Evolutionary conservation across 2,888 invertebrate species (phyloP).

Genomic region (Tryphoninae sp.): DNA sequence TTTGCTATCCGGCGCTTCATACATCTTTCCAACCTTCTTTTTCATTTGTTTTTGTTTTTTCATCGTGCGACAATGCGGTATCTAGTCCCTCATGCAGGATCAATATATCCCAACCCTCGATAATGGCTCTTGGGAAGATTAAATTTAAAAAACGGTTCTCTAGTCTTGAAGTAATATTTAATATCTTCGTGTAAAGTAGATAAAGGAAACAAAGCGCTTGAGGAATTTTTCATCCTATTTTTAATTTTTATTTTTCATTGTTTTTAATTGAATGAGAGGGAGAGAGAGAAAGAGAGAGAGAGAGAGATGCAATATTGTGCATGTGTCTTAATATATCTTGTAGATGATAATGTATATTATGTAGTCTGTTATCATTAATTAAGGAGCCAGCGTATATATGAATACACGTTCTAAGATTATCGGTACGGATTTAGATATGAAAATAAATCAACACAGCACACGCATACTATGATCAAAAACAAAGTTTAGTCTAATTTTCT

Average conservation of each 20-base stretch:
- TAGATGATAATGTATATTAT: conserved; percentile 24
- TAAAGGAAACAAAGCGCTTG: too few relatives aligned
- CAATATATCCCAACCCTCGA: too few relatives aligned
- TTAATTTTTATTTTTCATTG: not conserved
- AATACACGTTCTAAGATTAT: conserved; percentile 34
- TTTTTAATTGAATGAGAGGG: not conserved
- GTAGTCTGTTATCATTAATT: conserved; percentile 9
- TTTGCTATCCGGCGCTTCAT: conserved; percentile 14
- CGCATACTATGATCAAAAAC: conserved; percentile 30
- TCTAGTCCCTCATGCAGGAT: too few relatives aligned
- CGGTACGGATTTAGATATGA: conserved; percentile 37
- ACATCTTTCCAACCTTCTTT: not conserved
- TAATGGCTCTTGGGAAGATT: too few relatives aligned
- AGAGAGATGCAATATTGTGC: not conserved
- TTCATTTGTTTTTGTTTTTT: not conserved
- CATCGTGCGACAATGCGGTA: not conserved
- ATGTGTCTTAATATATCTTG: conserved; percentile 9
- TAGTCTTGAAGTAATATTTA: too few relatives aligned
- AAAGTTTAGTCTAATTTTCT: conserved; percentile 49
- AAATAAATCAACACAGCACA: conserved; percentile 56
- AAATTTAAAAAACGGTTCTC: too few relatives aligned
- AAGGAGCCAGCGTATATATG: conserved; percentile 12
- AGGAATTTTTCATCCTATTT: not conserved
- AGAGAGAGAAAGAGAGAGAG: not conserved
- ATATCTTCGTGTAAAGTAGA: too few relatives aligned